phyloP scores from a whole-genome alignment of 1,140 invertebrate species.

The Euborellia annulipes region DNA sequence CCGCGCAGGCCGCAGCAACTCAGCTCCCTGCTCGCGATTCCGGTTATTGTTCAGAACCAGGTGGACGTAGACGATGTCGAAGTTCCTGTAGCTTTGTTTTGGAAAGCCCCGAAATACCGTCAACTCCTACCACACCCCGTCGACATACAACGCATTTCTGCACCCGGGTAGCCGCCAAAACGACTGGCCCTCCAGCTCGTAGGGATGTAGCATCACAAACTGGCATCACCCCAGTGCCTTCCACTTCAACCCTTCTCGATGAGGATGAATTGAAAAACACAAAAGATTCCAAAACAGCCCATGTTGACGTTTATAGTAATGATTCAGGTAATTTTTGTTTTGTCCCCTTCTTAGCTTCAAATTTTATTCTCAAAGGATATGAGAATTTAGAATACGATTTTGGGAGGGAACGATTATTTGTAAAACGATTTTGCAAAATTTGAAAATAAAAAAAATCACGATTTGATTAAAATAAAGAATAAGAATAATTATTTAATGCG shows the following conservation, averaged over 20 bases:
- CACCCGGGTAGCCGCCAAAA: constrained; percentile 24
- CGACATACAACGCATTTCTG: constrained; percentile 27
- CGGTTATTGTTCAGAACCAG: constrained; percentile 33
- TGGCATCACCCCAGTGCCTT: constrained; percentile 20
- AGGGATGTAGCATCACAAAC: constrained; percentile 36
- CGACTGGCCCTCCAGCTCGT: constrained; percentile 13
- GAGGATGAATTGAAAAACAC: constrained; percentile 30
- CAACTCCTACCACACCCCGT: background rate
- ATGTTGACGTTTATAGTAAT: constrained; percentile 63
- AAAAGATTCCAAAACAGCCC: constrained; percentile 50
- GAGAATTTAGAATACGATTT: no score
- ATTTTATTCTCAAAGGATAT: no score
- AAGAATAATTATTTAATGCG: no score
- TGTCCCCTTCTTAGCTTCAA: no score
- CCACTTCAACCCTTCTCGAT: constrained; percentile 14
- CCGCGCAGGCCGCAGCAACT: constrained; percentile 9
- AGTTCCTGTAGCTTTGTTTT: constrained; percentile 49
- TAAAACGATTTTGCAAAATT: no score
- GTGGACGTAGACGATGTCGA: constrained; percentile 31
- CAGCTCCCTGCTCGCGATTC: constrained; percentile 24
- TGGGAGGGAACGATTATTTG: no score
- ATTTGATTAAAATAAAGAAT: no score
- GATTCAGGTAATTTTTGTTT: no score
- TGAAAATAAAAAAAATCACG: no score
- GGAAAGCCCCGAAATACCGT: background rate